These are phyloP conservation scores for Zootoca vivipara DNA, from an alignment of 2,113 vertebrate genomes.

Conservation along the genomic window DNA sequence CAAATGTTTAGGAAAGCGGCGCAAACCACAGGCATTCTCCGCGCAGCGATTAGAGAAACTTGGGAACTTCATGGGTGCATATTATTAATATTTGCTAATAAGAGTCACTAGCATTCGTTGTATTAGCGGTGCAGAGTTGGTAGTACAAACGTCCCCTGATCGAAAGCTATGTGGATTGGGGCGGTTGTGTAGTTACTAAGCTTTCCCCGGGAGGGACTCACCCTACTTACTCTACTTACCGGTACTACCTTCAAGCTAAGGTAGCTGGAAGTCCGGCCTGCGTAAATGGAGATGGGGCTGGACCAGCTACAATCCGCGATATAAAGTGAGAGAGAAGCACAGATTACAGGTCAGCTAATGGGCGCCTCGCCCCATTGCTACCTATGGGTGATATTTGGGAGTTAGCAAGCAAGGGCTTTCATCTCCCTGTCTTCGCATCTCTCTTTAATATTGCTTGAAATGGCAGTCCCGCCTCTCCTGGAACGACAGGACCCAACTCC, in stretches of 20 bases:
- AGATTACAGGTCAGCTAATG: neutral
- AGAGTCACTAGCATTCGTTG: too few species aligned
- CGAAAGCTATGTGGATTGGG: neutral
- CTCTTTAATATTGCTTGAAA: neutral
- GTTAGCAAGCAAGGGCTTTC: neutral
- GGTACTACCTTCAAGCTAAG: neutral
- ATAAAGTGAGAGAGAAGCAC: neutral
- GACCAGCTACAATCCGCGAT: neutral
- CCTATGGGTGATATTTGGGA: neutral
- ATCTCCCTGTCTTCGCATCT: neutral
- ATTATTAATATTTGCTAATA: too few species aligned
- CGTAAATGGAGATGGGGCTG: neutral
- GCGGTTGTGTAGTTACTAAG: too few species aligned
- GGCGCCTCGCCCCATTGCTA: neutral
- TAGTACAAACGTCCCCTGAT: neutral
- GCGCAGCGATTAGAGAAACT: too few species aligned
- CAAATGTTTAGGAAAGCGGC: neutral
- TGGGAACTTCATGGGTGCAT: too few species aligned
- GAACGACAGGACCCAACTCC: neutral
- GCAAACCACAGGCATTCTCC: neutral
- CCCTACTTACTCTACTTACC: too few species aligned
- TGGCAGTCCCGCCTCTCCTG: neutral
- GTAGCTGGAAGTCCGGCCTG: neutral
- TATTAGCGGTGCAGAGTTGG: neutral
- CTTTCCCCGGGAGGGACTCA: neutral